phyloP scores from a whole-genome alignment of 2,888 invertebrate species.

The Pteria penguin region DNA sequence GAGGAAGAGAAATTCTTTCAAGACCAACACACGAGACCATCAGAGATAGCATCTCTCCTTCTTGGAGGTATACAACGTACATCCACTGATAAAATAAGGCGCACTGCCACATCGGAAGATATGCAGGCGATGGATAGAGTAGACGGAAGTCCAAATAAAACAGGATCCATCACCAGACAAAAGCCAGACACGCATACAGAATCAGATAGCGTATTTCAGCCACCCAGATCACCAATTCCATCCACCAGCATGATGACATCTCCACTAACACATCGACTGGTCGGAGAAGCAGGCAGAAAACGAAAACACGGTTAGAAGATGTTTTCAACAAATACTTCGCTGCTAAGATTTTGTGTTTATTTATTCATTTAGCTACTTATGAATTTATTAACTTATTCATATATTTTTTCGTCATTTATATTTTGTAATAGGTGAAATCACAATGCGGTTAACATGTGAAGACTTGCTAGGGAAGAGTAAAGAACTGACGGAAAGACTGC shows the following conservation, averaged over 20 bases:
- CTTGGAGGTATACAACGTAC: neutral
- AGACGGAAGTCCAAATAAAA: neutral
- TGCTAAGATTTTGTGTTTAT: too few relatives aligned
- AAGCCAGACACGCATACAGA: neutral
- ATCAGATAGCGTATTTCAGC: neutral
- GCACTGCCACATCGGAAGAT: neutral
- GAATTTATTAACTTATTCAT: too few relatives aligned
- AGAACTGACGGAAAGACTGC: constrained; percentile 47
- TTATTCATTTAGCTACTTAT: too few relatives aligned
- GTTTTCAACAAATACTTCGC: too few relatives aligned
- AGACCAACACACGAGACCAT: too few relatives aligned
- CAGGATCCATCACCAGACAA: neutral
- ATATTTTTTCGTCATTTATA: too few relatives aligned
- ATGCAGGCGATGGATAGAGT: neutral
- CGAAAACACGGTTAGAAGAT: constrained; percentile 17
- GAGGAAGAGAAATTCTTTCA: too few relatives aligned
- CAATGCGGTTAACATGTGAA: constrained; percentile 54
- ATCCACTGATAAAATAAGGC: neutral
- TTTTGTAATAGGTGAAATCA: too few relatives aligned
- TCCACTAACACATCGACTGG: neutral
- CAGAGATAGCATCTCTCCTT: neutral
- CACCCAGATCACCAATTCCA: neutral
- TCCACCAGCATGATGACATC: neutral
- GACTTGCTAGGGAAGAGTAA: constrained; percentile 35
- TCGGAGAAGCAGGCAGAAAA: constrained; percentile 3